Evolutionary conservation across 2,113 vertebrate species (phyloP), one percentile per base, ranked within the genome.

Genomic region (Acanthisitta chloris): DNA sequence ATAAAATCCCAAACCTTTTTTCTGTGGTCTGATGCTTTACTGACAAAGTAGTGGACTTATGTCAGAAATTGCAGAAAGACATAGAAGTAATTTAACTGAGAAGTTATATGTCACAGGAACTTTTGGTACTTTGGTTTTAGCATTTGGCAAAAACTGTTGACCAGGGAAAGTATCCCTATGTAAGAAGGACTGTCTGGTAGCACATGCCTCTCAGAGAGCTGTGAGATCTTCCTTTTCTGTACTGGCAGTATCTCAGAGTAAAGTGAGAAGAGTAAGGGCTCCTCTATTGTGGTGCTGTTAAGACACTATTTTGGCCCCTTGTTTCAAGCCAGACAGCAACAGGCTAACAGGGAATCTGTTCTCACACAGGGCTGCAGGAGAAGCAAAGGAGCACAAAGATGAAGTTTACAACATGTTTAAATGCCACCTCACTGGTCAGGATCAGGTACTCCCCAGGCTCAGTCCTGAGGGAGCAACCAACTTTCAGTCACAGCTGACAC

Each of bases 401-500:
- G 9, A 38, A 25, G 8, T 86, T 78, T 33, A 55, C 51, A 23
- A 7, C 17, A 11, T 25, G 17, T 55, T 59, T 74, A 33, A 15
- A 6, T 21, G 14, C 25, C 49, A 21, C 28, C 34, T 54, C 1
- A 0, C 29, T 45, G 14, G 10, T 73, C 18, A 23, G 15, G 52
- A 51, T 40, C 36, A 72, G 67, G 12, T 51, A 14, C 4, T 79
- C 10, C 29, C 38, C 46, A 66, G 64, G 46, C 24, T 69, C 10
- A 4, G 43, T 46, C 28, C 58, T 38, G 46, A 77, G 34, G 28
- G 25, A 67, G 23, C 12, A 88, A 57, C 14, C 2, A 10, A 81
- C 59, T 61, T 76, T 80, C 70, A 94, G 95, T 94, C 88, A 81
- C 45, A 67, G 34, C 52, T 43, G 82, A 84, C 94, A 93, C 87